phyloP scores from a whole-genome alignment of 2,113 vertebrate genomes.

The Crotalus viridis region DNA sequence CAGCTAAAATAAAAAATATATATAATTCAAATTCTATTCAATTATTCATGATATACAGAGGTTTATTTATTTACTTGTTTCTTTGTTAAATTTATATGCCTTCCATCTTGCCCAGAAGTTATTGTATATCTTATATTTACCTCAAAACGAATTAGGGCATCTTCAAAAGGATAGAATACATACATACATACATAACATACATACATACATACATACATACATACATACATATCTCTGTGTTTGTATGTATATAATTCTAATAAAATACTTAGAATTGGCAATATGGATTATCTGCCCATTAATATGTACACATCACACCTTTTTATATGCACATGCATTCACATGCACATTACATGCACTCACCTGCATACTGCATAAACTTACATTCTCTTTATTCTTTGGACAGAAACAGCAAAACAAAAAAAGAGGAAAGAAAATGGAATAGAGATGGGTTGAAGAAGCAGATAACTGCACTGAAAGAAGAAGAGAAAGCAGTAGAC shows the following conservation, averaged over 20 bases:
- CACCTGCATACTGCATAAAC: background rate
- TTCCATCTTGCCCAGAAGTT: no score
- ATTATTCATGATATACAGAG: background rate
- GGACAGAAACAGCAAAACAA: background rate
- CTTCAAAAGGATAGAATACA: background rate
- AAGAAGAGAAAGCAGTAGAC: background rate
- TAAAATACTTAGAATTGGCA: no score
- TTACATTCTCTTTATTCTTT: background rate
- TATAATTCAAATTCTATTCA: background rate
- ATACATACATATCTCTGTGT: no score
- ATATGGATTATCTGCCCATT: background rate
- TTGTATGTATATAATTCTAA: no score
- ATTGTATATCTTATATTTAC: background rate
- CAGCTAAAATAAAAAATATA: background rate
- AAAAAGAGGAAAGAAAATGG: background rate
- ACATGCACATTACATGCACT: background rate
- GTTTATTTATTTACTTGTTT: background rate
- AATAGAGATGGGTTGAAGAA: background rate
- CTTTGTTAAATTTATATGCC: background rate
- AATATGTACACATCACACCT: background rate
- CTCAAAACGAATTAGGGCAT: background rate
- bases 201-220: no score
- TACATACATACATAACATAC: no score
- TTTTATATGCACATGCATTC: background rate
- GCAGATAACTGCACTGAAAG: background rate